phyloP scores from a whole-genome alignment of 2,888 invertebrate species.

The Amphipoea lucens region DNA sequence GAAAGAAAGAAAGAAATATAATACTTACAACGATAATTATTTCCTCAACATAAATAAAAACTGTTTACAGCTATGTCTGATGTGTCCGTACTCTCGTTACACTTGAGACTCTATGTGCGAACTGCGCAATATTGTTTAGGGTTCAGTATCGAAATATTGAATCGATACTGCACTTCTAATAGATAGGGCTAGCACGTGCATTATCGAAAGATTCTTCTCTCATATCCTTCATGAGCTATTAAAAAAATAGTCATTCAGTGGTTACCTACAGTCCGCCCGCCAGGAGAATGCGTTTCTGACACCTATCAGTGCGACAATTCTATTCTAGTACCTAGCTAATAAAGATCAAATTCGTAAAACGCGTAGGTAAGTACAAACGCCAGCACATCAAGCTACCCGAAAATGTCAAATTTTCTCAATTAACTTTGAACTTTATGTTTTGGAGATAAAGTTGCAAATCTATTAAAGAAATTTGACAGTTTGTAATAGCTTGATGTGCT shows the following conservation, averaged over 20 bases:
- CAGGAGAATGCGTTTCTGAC: no score
- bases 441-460: no score
- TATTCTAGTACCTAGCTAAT: no score
- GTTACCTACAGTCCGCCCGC: not conserved
- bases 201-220: not conserved
- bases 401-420: no score
- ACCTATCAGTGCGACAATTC: no score
- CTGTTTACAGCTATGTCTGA: conserved; percentile 14
- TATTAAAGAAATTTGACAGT: no score
- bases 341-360: no score
- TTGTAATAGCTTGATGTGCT: no score
- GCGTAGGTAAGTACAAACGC: no score
- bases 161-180: conserved; percentile 5
- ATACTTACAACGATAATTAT: conserved; percentile 45
- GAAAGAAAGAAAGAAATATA: not conserved
- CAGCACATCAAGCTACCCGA: no score
- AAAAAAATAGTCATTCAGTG: not conserved
- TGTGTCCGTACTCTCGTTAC: conserved; percentile 50
- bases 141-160: conserved; percentile 42
- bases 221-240: not conserved
- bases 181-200: not conserved
- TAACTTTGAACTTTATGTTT: no score
- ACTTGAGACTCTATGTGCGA: conserved; percentile 42
- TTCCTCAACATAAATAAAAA: conserved; percentile 14
- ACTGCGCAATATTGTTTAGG: conserved; percentile 53